These are phyloP conservation scores for Hydrolagus affinis DNA, from an alignment of 2,113 vertebrate species.

Conservation along the genomic window DNA sequence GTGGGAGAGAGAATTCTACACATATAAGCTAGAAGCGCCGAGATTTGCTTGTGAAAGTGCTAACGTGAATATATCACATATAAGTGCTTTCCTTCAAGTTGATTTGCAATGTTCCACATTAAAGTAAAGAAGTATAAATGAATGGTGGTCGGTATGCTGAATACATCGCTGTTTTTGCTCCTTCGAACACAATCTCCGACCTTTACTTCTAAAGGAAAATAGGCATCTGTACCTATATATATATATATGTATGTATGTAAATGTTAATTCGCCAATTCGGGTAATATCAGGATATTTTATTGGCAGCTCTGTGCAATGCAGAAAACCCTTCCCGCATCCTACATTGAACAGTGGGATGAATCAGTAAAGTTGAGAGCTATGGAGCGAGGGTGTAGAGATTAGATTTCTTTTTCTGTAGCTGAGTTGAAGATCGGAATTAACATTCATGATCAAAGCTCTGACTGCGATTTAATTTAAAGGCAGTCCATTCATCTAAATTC, in stretches of 20 bases:
- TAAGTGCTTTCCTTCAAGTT: background rate
- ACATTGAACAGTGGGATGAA: background rate
- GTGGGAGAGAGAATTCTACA: no score
- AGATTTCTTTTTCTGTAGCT: background rate
- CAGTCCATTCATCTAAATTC: no score
- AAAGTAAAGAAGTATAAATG: constrained; percentile 4
- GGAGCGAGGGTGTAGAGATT: background rate
- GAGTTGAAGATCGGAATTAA: background rate
- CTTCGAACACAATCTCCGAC: constrained; percentile 1
- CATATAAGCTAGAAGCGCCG: background rate
- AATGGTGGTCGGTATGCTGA: background rate
- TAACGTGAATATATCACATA: background rate
- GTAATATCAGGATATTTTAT: background rate
- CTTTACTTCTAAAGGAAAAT: no score
- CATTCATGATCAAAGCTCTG: background rate
- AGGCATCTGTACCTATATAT: no score
- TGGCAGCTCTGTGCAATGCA: background rate
- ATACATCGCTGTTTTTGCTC: background rate
- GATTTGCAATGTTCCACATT: background rate
- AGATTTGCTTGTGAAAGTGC: background rate
- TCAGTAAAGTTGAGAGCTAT: background rate
- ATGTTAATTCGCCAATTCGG: background rate
- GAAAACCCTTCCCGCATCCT: background rate
- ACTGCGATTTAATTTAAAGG: background rate
- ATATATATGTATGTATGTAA: background rate